Conservation (phyloP, 2,113 vertebrate species). For the Dasypus novemcinctus region DNA sequence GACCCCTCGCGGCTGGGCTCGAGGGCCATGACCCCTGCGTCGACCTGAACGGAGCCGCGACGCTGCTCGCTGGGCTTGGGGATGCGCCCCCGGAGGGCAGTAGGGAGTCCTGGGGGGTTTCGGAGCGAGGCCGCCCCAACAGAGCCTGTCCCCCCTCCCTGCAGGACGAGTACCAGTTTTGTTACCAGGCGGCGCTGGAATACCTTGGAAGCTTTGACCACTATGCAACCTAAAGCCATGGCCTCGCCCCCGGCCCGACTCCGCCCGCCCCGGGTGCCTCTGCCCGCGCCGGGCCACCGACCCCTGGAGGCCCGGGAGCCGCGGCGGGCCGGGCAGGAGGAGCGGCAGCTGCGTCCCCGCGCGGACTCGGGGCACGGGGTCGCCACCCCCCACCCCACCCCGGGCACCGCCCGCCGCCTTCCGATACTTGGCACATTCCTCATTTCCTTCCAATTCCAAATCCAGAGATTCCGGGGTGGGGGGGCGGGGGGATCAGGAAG, state of each 20-base stretch:
- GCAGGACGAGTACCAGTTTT: conserved; percentile 99
- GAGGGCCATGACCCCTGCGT: rapidly evolving
- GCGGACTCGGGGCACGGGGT: not conserved
- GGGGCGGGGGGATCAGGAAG: not conserved
- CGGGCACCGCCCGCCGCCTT: conserved; percentile 27
- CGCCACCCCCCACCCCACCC: not conserved
- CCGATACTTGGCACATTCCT: conserved; percentile 85
- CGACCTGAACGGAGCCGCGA: not conserved
- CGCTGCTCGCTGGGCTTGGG: not conserved
- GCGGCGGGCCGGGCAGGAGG: not conserved
- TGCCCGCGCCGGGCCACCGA: rapidly evolving
- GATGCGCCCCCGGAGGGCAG: rapidly evolving
- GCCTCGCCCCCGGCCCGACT: not conserved
- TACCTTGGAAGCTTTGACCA: conserved; percentile 99
- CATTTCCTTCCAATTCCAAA: conserved; percentile 73
- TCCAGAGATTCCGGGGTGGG: conserved; percentile 24
- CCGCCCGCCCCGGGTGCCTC: not conserved
- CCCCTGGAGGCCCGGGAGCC: not conserved
- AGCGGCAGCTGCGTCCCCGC: not conserved
- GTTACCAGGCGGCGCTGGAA: conserved; percentile 97
- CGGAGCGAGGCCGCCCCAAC: not conserved
- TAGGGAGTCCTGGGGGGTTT: rapidly evolving
- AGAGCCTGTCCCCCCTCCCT: rapidly evolving
- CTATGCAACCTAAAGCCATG: conserved; percentile 98
- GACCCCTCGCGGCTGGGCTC: rapidly evolving